Percentiles rank a stretch among this genome's conserved stretches.
Conservation (phyloP, 2,113 vertebrate species). For the Illadopsis cleaveri region DNA sequence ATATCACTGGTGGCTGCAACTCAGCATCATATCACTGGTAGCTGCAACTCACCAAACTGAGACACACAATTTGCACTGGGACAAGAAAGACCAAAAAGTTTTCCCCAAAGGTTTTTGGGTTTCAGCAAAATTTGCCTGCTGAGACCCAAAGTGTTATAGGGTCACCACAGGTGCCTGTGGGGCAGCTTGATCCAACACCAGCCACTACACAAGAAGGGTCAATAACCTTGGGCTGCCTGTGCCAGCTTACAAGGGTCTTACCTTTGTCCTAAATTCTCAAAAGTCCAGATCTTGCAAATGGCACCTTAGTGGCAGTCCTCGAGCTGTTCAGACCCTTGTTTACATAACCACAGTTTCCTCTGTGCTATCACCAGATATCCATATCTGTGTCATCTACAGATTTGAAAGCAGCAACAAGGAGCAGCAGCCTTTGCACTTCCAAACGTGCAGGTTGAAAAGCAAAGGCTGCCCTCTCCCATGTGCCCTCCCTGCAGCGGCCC, state of each 20-base stretch:
- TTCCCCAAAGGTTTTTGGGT: background rate
- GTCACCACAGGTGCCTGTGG: fast-evolving
- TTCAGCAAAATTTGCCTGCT: background rate
- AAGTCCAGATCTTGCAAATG: background rate
- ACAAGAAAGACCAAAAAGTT: background rate
- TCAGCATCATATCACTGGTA: fast-evolving
- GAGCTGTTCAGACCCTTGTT: background rate
- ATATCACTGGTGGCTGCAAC: background rate
- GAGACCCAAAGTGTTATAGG: background rate
- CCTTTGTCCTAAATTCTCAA: background rate
- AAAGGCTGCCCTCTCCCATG: background rate
- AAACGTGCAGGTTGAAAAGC: background rate
- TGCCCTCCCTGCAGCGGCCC: background rate
- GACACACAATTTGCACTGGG: background rate
- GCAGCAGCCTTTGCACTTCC: constrained; percentile 1
- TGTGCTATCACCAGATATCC: background rate
- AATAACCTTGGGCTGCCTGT: background rate
- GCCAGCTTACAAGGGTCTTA: background rate
- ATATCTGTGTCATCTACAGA: background rate
- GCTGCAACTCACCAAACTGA: background rate
- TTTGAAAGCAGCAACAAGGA: background rate
- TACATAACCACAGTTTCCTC: fast-evolving
- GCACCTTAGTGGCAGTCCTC: background rate
- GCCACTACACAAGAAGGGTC: background rate
- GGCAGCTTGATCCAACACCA: background rate